phyloP scores from a whole-genome alignment of 2,888 invertebrate species.

The Teinopalpus imperialis region DNA sequence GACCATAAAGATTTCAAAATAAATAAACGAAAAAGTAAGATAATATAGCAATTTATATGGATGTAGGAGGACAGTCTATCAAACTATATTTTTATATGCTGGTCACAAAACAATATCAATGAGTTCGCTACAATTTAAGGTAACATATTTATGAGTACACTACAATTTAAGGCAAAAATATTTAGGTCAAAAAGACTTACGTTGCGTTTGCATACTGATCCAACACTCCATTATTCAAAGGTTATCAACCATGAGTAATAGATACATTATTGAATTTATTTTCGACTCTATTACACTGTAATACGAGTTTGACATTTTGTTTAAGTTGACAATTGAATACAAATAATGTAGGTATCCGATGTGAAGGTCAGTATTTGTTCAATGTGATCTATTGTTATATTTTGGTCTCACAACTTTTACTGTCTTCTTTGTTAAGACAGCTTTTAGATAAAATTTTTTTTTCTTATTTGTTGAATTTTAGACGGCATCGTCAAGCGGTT shows the following conservation, averaged over 20 bases:
- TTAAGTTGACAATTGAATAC: constrained; percentile 11
- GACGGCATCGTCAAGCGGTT: too few species aligned
- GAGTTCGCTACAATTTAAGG: too few species aligned
- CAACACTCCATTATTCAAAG: background rate
- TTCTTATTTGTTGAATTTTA: too few species aligned
- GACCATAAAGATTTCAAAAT: too few species aligned
- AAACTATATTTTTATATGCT: too few species aligned
- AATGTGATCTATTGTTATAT: background rate
- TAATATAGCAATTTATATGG: too few species aligned
- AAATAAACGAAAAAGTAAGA: too few species aligned
- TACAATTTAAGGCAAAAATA: background rate
- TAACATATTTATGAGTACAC: too few species aligned
- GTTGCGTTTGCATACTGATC: background rate
- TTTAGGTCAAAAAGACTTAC: background rate
- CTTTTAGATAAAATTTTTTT: too few species aligned
- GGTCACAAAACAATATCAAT: too few species aligned
- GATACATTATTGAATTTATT: constrained; percentile 1
- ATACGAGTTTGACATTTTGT: constrained; percentile 10
- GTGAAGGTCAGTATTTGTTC: constrained; percentile 2
- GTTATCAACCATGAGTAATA: background rate
- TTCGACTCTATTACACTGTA: background rate
- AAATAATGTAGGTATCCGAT: background rate
- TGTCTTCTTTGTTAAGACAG: too few species aligned
- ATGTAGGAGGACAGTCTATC: too few species aligned
- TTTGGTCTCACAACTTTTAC: constrained; percentile 13